A percentile compares a stretch with the other conserved stretches of the same genome.
These are phyloP conservation scores for Plagiodera versicolora DNA, from an alignment of 2,888 invertebrate genomes.

Conservation along the genomic window DNA sequence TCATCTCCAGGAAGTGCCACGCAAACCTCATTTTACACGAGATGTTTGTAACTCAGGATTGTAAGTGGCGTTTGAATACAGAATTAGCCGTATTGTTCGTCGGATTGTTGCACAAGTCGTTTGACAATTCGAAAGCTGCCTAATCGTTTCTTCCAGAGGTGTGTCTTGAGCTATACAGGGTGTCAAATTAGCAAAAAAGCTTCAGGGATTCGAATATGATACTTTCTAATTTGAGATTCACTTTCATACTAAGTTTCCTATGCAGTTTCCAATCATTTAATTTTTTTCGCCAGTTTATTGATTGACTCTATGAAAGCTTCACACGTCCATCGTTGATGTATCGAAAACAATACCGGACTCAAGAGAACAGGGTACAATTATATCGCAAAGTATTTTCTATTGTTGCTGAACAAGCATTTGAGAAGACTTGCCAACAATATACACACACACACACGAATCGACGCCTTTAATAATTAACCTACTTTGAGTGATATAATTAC, in stretches of 20 bases:
- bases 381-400: not conserved
- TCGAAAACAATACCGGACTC: not conserved
- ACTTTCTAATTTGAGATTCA: no score
- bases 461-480: not conserved
- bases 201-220: no score
- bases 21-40: constrained; percentile 13
- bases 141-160: not conserved
- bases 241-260: no score
- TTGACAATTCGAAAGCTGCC: not conserved
- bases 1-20: constrained; percentile 30
- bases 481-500: not conserved
- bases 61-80: not conserved
- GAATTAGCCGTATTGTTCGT: not conserved
- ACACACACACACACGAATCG: not conserved
- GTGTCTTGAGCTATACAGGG: no score
- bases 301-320: not conserved
- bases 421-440: not conserved
- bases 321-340: not conserved
- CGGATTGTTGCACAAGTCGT: not conserved
- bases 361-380: not conserved
- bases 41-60: constrained; percentile 7
- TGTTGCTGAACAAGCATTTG: not conserved
- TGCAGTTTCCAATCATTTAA: no score
- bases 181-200: no score
- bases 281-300: not conserved